phyloP scores from a whole-genome alignment of 2,888 invertebrate species.

The Orthosia incerta region DNA sequence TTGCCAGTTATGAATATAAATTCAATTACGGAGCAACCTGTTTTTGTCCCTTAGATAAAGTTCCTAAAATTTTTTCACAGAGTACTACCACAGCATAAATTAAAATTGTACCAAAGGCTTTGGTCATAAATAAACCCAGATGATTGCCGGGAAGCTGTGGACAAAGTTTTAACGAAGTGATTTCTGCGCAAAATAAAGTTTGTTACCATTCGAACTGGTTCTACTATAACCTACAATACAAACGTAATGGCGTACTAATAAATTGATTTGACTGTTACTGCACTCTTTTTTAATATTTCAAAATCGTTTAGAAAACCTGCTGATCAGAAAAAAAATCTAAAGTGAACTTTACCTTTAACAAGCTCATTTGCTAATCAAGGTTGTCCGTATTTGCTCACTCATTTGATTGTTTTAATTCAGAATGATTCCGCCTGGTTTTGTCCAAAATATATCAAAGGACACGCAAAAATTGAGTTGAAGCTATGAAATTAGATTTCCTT shows the following conservation, averaged over 20 bases:
- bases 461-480: conserved; percentile 53
- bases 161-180: conserved; percentile 81
- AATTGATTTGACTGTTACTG: not conserved
- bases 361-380: not conserved
- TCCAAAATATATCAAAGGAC: conserved; percentile 52
- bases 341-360: conserved; percentile 1
- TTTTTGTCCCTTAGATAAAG: conserved; percentile 49
- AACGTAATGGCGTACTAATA: conserved; percentile 20
- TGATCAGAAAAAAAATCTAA: not conserved
- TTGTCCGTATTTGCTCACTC: not conserved
- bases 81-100: conserved; percentile 38
- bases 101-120: conserved; percentile 59
- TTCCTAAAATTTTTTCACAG: conserved; percentile 44
- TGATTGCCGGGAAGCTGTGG: conserved; percentile 67
- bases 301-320: not conserved
- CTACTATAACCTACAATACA: conserved; percentile 23
- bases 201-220: conserved; percentile 38
- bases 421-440: conserved; percentile 27
- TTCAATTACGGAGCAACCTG: conserved; percentile 46
- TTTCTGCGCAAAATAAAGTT: conserved; percentile 65
- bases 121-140: conserved; percentile 62
- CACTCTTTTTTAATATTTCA: not conserved
- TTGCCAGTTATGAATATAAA: conserved; percentile 54
- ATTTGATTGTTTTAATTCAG: conserved; percentile 54
- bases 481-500: conserved; percentile 66